Conservation (phyloP, 2,888 invertebrate species). For the Salpingus planirostris region DNA sequence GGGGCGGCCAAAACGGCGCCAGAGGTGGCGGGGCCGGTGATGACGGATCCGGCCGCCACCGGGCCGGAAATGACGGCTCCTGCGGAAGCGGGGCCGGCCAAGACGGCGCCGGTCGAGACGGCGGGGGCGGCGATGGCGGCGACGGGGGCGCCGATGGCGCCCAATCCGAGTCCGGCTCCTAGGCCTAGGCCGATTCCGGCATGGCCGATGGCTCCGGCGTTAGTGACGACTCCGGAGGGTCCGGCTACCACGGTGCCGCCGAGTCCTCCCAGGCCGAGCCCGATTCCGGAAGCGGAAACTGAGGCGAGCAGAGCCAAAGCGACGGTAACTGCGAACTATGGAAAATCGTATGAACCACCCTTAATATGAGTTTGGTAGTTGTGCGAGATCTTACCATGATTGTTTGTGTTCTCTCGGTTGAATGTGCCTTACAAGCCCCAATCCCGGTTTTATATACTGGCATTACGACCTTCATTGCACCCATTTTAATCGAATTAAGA, state of each 20-base stretch:
- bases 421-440: too few species aligned
- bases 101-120: slow-evolving; percentile 6
- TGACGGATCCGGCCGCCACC: neutral
- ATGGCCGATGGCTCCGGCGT: slow-evolving; percentile 4
- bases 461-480: too few species aligned
- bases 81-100: slow-evolving; percentile 8
- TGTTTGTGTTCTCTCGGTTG: too few species aligned
- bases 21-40: slow-evolving; percentile 4
- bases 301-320: neutral
- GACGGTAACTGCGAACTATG: slow-evolving; percentile 3
- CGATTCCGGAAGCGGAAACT: neutral
- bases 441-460: too few species aligned
- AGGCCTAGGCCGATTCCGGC: slow-evolving; percentile 17
- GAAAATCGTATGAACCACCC: too few species aligned
- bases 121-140: slow-evolving; percentile 12
- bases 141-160: slow-evolving; percentile 15
- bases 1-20: slow-evolving; percentile 13
- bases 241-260: neutral
- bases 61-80: slow-evolving; percentile 7
- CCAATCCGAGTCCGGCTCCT: slow-evolving; percentile 9
- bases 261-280: neutral
- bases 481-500: too few species aligned
- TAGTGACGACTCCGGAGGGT: neutral
- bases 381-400: too few species aligned
- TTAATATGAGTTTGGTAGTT: too few species aligned